Evolutionary conservation across 2,113 vertebrate genomes (phyloP), one percentile per base, ranked within the genome.

Genomic region (Vidua chalybeata): DNA sequence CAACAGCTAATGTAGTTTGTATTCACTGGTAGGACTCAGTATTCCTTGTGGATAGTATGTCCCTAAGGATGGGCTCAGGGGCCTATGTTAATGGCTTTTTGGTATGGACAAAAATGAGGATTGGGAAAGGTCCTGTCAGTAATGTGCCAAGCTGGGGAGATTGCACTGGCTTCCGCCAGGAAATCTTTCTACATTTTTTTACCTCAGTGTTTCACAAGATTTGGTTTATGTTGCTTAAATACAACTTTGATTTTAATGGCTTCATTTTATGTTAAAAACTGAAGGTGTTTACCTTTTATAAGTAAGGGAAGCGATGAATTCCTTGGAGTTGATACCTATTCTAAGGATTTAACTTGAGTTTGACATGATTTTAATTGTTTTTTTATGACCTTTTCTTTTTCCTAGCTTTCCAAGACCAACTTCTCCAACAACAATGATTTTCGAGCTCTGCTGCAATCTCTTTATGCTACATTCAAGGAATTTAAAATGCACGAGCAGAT

Each of bases 401-500:
- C 82, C 58, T 83, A 99, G 99, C 98, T 99, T 94, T 99, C 99
- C 26, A 99, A 99, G 96, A 99, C 99, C 90, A 99, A 99, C 98
- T 99, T 99, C 97, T 99, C 99, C 98, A 99, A 99, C 98, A 99
- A 99, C 98, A 99, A 97, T 92, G 99, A 99, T 56, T 99, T 99
- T 97, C 99, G 99, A 56, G 99, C 99, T n/a, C 99, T 99, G 43
- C 99, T 99, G 11, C 98, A 99, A 83, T 99, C 99, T 11, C 98
- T 99, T 28, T 99, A 99, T 87, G 99, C 98, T 93, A 99, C 99
- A 30, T 99, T 99, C 90, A 99, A 99, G 89, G 99, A 99, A 97
- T 99, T 99, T 97, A 99, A 99, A 97, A 99, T 99, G 98, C 99
- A 99, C 2, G 99, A 99, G 80, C 99, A 99, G 96, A 99, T 99